Evolutionary conservation across 64 coral and sea anemone species (phyloP).

Genomic region (Orbicella faveolata): DNA sequence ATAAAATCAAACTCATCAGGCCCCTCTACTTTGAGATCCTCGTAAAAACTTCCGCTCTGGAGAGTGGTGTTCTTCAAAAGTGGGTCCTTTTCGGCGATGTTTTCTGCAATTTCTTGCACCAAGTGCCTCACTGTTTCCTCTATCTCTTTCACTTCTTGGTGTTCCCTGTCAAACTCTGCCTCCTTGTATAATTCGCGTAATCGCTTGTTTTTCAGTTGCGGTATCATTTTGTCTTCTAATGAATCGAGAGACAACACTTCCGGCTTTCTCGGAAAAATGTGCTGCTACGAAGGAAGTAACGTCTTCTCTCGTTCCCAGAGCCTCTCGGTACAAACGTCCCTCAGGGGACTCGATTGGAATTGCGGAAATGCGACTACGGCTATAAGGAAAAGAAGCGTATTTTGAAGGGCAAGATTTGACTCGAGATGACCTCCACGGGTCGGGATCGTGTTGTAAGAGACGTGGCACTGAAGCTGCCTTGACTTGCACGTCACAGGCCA

Average conservation of each 20-base stretch:
- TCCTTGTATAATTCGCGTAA: conserved; percentile 11
- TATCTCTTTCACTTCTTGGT: conserved; percentile 58
- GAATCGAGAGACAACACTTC: neutral
- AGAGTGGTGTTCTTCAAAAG: conserved; percentile 46
- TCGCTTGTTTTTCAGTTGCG: neutral
- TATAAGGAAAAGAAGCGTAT: neutral
- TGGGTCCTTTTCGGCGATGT: conserved; percentile 9
- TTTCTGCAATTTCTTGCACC: conserved; percentile 37
- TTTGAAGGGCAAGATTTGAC: too few relatives aligned
- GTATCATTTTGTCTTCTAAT: neutral
- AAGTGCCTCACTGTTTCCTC: conserved; percentile 48
- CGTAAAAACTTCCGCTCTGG: conserved; percentile 60
- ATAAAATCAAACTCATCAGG: conserved; percentile 75
- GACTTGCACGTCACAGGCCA: too few relatives aligned
- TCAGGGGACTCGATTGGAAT: too few relatives aligned
- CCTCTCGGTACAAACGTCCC: neutral
- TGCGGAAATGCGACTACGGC: neutral
- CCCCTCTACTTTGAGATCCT: conserved; percentile 67
- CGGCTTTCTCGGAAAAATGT: neutral
- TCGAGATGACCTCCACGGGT: too few relatives aligned
- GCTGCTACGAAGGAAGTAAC: neutral
- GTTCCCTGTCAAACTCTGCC: conserved; percentile 38
- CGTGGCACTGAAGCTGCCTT: too few relatives aligned
- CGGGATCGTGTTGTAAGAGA: too few relatives aligned
- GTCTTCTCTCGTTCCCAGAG: neutral